These are phyloP conservation scores for Spondyliosoma cantharus DNA, from an alignment of 2,797 vertebrate genomes.

Conservation along the genomic window DNA sequence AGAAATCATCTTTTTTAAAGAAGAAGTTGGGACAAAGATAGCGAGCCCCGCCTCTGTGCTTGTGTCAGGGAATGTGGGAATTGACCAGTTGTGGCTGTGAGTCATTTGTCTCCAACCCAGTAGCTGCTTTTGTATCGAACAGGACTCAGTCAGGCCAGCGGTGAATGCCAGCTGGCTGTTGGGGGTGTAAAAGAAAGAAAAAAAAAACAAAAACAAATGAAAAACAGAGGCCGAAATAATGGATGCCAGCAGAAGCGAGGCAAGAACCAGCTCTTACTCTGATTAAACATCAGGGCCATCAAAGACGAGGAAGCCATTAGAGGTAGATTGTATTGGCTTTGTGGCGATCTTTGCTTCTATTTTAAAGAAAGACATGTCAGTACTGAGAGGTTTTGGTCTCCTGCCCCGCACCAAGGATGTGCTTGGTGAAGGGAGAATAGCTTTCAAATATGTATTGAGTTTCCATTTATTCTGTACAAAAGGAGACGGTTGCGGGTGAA, in stretches of 20 bases:
- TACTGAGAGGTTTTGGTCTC: constrained; percentile 38
- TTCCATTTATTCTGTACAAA: constrained; percentile 54
- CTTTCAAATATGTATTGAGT: constrained; percentile 47
- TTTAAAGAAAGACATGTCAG: constrained; percentile 56
- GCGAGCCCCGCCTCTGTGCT: constrained; percentile 8
- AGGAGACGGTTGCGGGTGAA: constrained; percentile 20
- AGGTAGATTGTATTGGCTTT: constrained; percentile 80
- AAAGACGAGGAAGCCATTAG: constrained; percentile 81
- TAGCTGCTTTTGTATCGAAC: constrained; percentile 77
- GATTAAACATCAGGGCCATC: constrained; percentile 85
- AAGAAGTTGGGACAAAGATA: constrained; percentile 11
- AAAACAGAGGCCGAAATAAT: constrained; percentile 79
- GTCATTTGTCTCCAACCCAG: constrained; percentile 72
- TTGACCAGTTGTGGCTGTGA: constrained; percentile 58
- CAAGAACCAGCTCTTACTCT: constrained; percentile 82
- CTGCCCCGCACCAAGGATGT: constrained; percentile 37
- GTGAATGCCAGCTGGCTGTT: constrained; percentile 78
- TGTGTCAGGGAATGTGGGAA: constrained; percentile 28
- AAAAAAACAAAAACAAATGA: constrained; percentile 79
- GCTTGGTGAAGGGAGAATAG: constrained; percentile 48
- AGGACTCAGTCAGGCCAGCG: constrained; percentile 74
- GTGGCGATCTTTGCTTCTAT: constrained; percentile 59
- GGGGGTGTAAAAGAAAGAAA: constrained; percentile 66
- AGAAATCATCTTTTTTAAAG: constrained; percentile 29
- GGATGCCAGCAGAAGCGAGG: constrained; percentile 65